Percentiles rank a stretch among this genome's conserved stretches.
These are phyloP conservation scores for Egretta garzetta DNA, from an alignment of 2,113 vertebrate species.

Conservation along the genomic window DNA sequence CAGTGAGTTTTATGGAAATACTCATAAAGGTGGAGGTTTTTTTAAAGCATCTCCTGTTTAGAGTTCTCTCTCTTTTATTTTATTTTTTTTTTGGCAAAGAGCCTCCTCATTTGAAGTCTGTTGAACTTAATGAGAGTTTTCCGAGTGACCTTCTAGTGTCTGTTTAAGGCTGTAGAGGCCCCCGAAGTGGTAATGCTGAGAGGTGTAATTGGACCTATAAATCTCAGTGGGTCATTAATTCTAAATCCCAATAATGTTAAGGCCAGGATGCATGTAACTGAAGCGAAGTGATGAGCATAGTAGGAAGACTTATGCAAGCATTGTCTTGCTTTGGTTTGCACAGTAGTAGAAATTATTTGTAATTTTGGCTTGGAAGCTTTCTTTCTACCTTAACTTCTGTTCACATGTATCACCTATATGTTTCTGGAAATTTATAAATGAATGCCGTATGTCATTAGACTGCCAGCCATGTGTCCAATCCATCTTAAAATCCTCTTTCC, in stretches of 20 bases:
- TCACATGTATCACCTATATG: neutral
- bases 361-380: neutral
- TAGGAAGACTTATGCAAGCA: neutral
- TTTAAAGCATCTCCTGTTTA: neutral
- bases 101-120: neutral
- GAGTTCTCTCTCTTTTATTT: neutral
- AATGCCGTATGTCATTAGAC: neutral
- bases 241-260: slow-evolving; percentile 23
- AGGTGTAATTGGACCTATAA: slow-evolving; percentile 27
- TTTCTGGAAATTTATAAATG: neutral
- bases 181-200: neutral
- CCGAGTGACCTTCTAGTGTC: slow-evolving; percentile 11
- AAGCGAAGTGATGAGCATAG: neutral
- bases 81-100: neutral
- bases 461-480: neutral
- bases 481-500: neutral
- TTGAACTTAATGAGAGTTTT: neutral
- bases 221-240: slow-evolving; percentile 51
- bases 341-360: neutral
- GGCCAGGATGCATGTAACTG: neutral
- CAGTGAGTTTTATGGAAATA: neutral
- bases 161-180: neutral
- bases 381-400: neutral
- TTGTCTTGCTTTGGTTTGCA: neutral
- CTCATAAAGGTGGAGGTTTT: neutral